Base-by-base conservation (phyloP, 2,113 vertebrate genomes). In the Lipophrys pholis region DNA sequence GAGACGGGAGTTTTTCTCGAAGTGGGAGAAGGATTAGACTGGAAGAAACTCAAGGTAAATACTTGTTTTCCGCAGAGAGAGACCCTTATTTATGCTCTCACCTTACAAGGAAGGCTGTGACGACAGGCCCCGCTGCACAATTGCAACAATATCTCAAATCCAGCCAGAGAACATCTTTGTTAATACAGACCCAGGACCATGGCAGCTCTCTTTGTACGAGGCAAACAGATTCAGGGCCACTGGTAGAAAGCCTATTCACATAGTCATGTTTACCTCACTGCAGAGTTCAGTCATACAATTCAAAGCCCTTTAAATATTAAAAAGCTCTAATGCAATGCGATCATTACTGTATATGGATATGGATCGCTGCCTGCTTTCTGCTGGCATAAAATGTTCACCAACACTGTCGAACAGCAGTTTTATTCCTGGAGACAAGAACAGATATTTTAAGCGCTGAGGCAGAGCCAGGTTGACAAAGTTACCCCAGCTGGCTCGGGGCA, bases 271-370 rank as follows among this genome's bases (percentile, higher is more conserved):
- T 78, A 61, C 73, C 68, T 68, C 65, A 48, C 76, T 30, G 11
- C 39, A 46, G 76, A 61, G 57, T 63, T 64, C 73, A 52, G 39
- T 50, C 52, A 46, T 58, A 70, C 68, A 69, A 36, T 39, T 71
- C 72, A 63, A 59, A 76, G 10, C 72, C 35, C 67, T 75, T 84
- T 67, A 84, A 84, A 75, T 81, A 81, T 86, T 83, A 54, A 67
- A 69, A 21, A 57, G 17, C 42, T 64, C 30, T 63, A 73, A 77
- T 82, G 69, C 73, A 71, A 51, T 17, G 9, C 43, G 58, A 81
- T 69, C 55, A 59, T 78, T 42, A 6, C n/a, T 72, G 53, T 42
- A 67, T 46, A 56, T 45, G 62, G 52, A 21, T 69, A 64, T 73
- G 36, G 76, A 76, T 73, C 12, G 6, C 7, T 42, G 2, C 38